Base-by-base conservation (phyloP, 1,140 invertebrate species). In the Oscheius sp. region DNA sequence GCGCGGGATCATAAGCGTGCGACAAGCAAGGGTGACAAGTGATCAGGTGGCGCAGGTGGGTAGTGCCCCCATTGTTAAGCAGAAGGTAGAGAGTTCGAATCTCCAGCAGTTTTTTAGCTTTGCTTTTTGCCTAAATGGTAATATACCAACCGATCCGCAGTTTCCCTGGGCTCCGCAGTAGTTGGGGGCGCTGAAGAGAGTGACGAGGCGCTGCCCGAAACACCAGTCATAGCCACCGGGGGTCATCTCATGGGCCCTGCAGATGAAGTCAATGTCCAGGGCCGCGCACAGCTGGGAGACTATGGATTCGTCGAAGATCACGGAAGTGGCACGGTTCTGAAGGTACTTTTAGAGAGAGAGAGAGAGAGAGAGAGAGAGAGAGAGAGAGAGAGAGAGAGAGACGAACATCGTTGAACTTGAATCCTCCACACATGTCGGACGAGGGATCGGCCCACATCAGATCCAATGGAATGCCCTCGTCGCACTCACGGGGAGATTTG, bases 171-270 rank as follows among this genome's bases (percentile, higher is more conserved):
- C 70, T 34, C 77, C 77, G 46, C 77, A 79, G 38, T 79, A 79
- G 46, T 75, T 73, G 15, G 77, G 77, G 20, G 77, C 77, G 15
- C 73, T 76, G 46, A 78, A 79, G 4, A 79, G 36, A 3, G 77
- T 79, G 4, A 78, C 64, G 15, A 78, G 45, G 13, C 58, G 36
- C 15, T 49, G 32, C 28, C 31, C 31, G 38, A 63, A 64, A 82
- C 88, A 87, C 77, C 88, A 88, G 76, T 88, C 87, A 79, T 88
- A 88, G 7, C 88, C 88, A 82, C 88, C 87, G 79, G 88, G 87
- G 4, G 88, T 87, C 67, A 88, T 68, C 55, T 76, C 75, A 34
- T 78, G 77, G 18, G 75, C 77, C n/a, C 77, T 62, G 10, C 78
- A 77, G 64, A 78, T 78, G 77, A 78, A 55, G 7, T 49, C 46